Conservation (phyloP, 2,888 invertebrate genomes). For the Hypolimnas misippus region DNA sequence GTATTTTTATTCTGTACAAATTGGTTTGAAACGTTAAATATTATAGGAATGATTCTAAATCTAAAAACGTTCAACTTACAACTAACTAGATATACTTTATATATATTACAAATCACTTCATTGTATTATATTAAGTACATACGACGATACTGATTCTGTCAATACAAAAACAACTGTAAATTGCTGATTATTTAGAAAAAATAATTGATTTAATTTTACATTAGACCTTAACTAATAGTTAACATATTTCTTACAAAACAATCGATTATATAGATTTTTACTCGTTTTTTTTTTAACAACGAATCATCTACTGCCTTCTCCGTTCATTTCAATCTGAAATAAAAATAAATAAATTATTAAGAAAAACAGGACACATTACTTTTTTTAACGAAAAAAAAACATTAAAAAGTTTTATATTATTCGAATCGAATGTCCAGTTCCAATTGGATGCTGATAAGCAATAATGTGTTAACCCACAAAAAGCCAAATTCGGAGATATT, state of each 20-base stretch:
- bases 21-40: not conserved
- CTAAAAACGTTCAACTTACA: not conserved
- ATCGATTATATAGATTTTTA: not conserved
- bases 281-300: not conserved
- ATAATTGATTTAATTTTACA: no score
- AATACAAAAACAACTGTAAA: not conserved
- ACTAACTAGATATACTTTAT: not conserved
- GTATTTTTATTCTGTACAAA: not conserved
- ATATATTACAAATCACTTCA: no score
- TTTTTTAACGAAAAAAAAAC: no score
- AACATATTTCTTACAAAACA: not conserved
- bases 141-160: not conserved
- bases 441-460: no score
- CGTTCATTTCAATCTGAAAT: conserved; percentile 62
- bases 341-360: no score
- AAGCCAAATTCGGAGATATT: no score
- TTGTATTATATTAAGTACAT: conserved; percentile 3
- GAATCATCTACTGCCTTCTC: conserved; percentile 59
- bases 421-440: no score
- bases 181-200: no score
- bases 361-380: no score
- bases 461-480: no score
- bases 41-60: conserved; percentile 2
- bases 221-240: not conserved
- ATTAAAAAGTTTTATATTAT: no score